phyloP scores from a whole-genome alignment of 1,140 invertebrate species.

The Nautilus pompilius region DNA sequence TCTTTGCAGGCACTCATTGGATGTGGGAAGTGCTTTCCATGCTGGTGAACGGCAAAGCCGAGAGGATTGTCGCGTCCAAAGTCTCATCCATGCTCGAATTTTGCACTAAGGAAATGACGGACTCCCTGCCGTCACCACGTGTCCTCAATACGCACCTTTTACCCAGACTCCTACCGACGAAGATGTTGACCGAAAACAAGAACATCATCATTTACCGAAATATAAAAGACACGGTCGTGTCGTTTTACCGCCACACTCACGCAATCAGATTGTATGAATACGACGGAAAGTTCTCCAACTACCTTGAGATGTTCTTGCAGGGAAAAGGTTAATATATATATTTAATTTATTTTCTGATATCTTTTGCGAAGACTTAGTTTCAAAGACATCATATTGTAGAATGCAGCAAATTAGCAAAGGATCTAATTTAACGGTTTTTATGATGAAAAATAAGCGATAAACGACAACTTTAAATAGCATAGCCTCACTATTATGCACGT shows the following conservation, averaged over 20 bases:
- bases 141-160: slow-evolving; percentile 33
- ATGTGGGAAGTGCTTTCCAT: slow-evolving; percentile 35
- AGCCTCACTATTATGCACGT: too few species aligned
- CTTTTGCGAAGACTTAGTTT: too few species aligned
- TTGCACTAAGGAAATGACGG: neutral
- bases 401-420: too few species aligned
- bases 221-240: slow-evolving; percentile 33
- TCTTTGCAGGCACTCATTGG: slow-evolving; percentile 37
- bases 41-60: slow-evolving; percentile 17
- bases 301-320: slow-evolving; percentile 6
- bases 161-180: slow-evolving; percentile 20
- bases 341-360: too few species aligned
- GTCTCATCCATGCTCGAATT: slow-evolving; percentile 23
- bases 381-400: too few species aligned
- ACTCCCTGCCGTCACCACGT: slow-evolving; percentile 29
- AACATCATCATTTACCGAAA: slow-evolving; percentile 21
- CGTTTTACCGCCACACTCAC: slow-evolving; percentile 24
- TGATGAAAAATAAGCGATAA: too few species aligned
- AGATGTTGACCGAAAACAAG: slow-evolving; percentile 14
- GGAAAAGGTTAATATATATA: slow-evolving; percentile 11
- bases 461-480: too few species aligned
- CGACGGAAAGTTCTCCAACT: slow-evolving; percentile 10
- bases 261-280: slow-evolving; percentile 11
- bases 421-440: too few species aligned
- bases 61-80: slow-evolving; percentile 19